phyloP scores from a whole-genome alignment of 2,888 invertebrate species.

The Bombylius major region DNA sequence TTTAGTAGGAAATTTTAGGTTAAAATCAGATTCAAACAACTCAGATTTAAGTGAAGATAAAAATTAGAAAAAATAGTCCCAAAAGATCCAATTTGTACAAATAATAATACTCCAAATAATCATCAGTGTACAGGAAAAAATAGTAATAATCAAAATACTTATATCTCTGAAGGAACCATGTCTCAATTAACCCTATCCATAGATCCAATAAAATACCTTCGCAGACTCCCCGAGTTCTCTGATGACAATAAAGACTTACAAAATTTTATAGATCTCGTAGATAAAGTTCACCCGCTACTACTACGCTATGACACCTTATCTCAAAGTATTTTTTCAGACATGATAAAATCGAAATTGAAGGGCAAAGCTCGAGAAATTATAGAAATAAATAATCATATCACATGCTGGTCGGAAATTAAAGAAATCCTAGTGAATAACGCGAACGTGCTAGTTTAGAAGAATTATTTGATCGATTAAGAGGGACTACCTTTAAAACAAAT shows the following conservation, averaged over 20 bases:
- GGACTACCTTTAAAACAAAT: constrained; percentile 3
- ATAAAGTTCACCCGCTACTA: not conserved
- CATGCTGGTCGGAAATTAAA: not conserved
- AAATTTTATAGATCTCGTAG: not conserved
- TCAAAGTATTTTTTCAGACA: too few relatives aligned
- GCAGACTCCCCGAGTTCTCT: not conserved
- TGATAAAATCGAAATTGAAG: constrained; percentile 8
- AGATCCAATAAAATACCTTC: not conserved
- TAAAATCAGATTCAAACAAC: too few relatives aligned
- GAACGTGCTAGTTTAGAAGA: constrained; percentile 6
- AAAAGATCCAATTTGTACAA: too few relatives aligned
- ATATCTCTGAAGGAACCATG: too few relatives aligned
- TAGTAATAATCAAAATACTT: too few relatives aligned
- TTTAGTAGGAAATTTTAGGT: too few relatives aligned
- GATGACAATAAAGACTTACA: not conserved
- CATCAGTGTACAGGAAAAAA: too few relatives aligned
- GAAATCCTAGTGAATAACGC: constrained; percentile 4
- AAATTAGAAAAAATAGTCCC: too few relatives aligned
- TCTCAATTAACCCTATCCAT: not conserved
- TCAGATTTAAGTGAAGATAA: too few relatives aligned
- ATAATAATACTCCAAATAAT: too few relatives aligned
- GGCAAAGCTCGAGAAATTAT: constrained; percentile 3
- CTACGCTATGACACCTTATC: not conserved
- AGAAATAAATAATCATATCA: constrained; percentile 4
- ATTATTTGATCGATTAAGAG: constrained; percentile 5